Base-by-base conservation (phyloP, 2,888 invertebrate species). In the Spodoptera picta region DNA sequence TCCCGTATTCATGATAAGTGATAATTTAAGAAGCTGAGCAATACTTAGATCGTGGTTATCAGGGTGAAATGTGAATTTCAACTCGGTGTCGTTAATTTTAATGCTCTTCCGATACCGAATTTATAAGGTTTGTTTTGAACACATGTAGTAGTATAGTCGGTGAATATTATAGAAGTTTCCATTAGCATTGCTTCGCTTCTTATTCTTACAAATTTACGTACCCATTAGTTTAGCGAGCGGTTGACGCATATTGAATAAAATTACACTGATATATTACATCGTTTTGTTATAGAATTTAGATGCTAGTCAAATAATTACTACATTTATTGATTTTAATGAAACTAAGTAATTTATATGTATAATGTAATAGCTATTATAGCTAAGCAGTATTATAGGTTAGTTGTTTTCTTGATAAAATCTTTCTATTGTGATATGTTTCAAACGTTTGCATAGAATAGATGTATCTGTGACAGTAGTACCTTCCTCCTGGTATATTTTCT, bases 351-450 rank as follows among this genome's bases (percentile, higher is more conserved):
- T 76, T 80, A 80, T 80, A 85, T 81, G 70, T 83, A 79, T 86
- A 86, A 87, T 86, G 79, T 87, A 86, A 88, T 88, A 88, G 83
- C 83, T 87, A 84, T 84, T 82, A 88, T 83, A 84, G 88, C 90
- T 89, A 86, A 91, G 86, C 93, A 94, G 94, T 94, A 94, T 94
- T 94, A 94, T 94, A 94, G 94, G 92, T 92, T 93, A 94, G 91
- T 90, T 87, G 83, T 90, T 90, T 88, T 87, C 83, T 85, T 89
- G 85, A 86, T 88, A 78, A 87, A 88, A 87, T 90, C 83, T 89
- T 82, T 90, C 82, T 88, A 83, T 86, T 92, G 92, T 92, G 90
- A 90, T 92, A 90, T 87, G 81, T 87, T 85, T 76, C 63, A 70
- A 80, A 84, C 76, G 78, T 80, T 85, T 85, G 77, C 85, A 83